Evolutionary conservation across 64 coral and sea anemone genomes (phyloP), one percentile per base, ranked within the genome.

Genomic region (Stichodactyla mertensii): DNA sequence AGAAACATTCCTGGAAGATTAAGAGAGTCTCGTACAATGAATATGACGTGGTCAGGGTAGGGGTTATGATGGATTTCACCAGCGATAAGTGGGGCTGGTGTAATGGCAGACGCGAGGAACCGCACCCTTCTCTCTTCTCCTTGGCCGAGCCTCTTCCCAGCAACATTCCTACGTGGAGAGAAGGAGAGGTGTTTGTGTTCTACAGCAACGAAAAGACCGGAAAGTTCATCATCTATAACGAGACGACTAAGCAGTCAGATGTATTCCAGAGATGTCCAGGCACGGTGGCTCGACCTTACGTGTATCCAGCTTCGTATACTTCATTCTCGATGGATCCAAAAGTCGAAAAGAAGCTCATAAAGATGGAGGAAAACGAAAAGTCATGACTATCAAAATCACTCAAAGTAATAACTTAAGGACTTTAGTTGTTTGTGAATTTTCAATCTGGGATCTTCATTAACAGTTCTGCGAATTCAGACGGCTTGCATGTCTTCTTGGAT

Each of bases 21-120:
- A 52, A 55, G 6, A 16, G 57, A 85, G n/a, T 85, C 14, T 23
- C 5, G 45, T 36, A 61, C 57, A 19, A 85, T 14, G 55, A 85
- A 10, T 31, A 85, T 8, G 54, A 16, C 3, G 31, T 51, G 7
- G 83, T 85, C 0, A 52, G 15, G 10, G 83, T 85, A 57, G 83
- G 83, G 8, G 83, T 85, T 0, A 64, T 85, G 83, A 61, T 64
- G 83, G 83, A 85, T 31, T 58, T 51, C 27, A 85, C 83, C 51
- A 85, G 60, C 6, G 54, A 85, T 13, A 85, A 85, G 24, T 85
- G 83, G 83, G 83, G 83, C 9, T 85, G 83, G 83, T 61, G 55
- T 9, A 85, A 85, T 62, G 83, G 83, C 19, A 36, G 15, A 11
- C 83, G 55, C 1, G 83, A 85, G 10, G 83, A 85, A 59, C 60